A percentile compares a stretch with the other conserved stretches of the same genome.
Evolutionary conservation across 2,888 invertebrate species (phyloP).

Genomic region (Pristionchus entomophagus): DNA sequence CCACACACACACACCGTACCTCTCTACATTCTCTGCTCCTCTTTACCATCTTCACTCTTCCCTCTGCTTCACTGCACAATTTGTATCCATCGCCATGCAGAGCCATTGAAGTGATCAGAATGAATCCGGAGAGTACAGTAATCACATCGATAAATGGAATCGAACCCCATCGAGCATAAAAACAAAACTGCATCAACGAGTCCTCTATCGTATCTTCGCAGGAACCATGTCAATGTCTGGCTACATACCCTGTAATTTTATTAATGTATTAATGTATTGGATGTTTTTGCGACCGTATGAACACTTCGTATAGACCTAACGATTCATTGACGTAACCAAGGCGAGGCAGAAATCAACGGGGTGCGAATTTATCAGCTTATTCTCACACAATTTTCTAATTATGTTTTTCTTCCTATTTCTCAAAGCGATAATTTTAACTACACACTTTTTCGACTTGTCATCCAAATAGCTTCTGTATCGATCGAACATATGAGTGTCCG

Average conservation of each 20-base stretch:
- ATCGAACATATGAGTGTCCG: slow-evolving; percentile 90
- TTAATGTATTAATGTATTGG: no score
- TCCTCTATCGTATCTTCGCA: slow-evolving; percentile 53
- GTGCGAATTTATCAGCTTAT: no score
- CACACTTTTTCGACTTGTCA: slow-evolving; percentile 89
- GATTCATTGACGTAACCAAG: no score
- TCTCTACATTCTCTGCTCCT: slow-evolving; percentile 1
- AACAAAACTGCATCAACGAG: slow-evolving; percentile 55
- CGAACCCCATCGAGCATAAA: no score
- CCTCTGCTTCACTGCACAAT: slow-evolving; percentile 86
- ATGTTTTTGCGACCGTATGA: no score
- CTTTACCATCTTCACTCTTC: slow-evolving; percentile 54
- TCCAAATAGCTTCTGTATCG: slow-evolving; percentile 91
- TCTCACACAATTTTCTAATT: no score
- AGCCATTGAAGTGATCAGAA: slow-evolving; percentile 96
- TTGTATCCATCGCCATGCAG: slow-evolving; percentile 94
- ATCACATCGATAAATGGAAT: no score
- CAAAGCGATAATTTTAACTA: no score
- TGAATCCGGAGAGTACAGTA: slow-evolving; percentile 85
- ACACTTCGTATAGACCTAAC: no score
- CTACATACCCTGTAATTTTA: slow-evolving; percentile 57
- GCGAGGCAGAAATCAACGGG: no score
- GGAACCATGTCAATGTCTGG: slow-evolving; percentile 56
- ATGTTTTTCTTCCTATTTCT: no score
- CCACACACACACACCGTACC: no score